A percentile compares a stretch with the other conserved stretches of the same genome.
phyloP scores from a whole-genome alignment of 2,888 invertebrate genomes.

The Tetragonula carbonaria region DNA sequence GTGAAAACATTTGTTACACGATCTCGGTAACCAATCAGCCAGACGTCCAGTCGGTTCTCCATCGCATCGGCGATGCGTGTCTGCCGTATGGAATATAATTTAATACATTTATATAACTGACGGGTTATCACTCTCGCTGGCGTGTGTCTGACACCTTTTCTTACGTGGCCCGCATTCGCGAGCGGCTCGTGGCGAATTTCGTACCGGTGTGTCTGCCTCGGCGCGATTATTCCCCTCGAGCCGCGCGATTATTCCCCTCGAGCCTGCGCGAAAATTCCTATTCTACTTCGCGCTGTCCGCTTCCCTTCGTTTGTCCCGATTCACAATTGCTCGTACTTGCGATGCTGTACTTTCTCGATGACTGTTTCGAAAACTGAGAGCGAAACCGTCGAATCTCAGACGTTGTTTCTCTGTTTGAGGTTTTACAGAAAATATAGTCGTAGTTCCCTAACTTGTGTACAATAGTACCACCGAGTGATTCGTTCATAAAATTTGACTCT shows the following conservation, averaged over 20 bases:
- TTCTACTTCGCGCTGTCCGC: neutral
- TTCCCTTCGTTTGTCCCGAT: neutral
- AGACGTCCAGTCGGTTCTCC: conserved; percentile 59
- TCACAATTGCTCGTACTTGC: neutral
- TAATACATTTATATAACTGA: conserved; percentile 69
- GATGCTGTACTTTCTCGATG: neutral
- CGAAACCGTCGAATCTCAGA: too few relatives aligned
- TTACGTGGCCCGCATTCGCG: conserved; percentile 51
- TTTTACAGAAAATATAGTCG: too few relatives aligned
- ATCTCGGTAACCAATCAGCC: conserved; percentile 60
- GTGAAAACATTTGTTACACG: conserved; percentile 64
- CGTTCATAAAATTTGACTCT: too few relatives aligned
- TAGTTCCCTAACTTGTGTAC: too few relatives aligned
- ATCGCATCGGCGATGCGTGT: conserved; percentile 46
- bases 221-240: conserved; percentile 12
- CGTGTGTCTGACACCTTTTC: conserved; percentile 59
- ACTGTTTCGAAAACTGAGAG: neutral
- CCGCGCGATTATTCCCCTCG: conserved; percentile 7
- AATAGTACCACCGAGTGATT: too few relatives aligned
- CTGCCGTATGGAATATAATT: conserved; percentile 62
- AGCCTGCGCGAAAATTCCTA: conserved; percentile 21
- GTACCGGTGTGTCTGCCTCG: conserved; percentile 52
- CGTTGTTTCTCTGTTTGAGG: too few relatives aligned
- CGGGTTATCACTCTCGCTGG: conserved; percentile 67
- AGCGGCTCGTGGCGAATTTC: conserved; percentile 32